Evolutionary conservation across 1,140 invertebrate species (phyloP).

Genomic region (Drosophila santomea): DNA sequence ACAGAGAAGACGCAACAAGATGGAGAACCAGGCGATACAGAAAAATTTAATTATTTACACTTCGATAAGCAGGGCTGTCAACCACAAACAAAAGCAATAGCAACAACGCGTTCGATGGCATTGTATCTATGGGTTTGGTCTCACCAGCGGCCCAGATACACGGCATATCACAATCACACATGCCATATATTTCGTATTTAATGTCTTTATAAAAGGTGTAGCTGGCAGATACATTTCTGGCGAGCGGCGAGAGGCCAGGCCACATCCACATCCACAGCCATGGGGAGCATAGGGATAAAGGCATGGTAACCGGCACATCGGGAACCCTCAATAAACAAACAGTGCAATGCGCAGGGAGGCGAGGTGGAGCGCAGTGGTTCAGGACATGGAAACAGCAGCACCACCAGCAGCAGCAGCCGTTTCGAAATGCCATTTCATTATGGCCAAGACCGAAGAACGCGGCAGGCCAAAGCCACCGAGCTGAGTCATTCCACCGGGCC

Average conservation of each 20-base stretch:
- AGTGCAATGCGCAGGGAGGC: constrained; percentile 12
- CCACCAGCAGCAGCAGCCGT: constrained; percentile 61
- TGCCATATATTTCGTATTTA: constrained; percentile 81
- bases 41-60: constrained; percentile 83
- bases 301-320: constrained; percentile 1
- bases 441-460: constrained; percentile 48
- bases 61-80: constrained; percentile 80
- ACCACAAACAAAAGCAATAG: constrained; percentile 63
- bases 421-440: constrained; percentile 82
- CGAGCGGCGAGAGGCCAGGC: constrained; percentile 19
- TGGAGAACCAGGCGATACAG: constrained; percentile 44
- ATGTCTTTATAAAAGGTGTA: constrained; percentile 82
- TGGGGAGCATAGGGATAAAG: not conserved
- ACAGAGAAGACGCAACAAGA: constrained; percentile 31
- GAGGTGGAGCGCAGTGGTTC: constrained; percentile 17
- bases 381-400: constrained; percentile 65
- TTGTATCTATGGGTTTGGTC: constrained; percentile 66
- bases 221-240: constrained; percentile 74
- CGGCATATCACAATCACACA: constrained; percentile 78
- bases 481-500: constrained; percentile 63
- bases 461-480: constrained; percentile 35
- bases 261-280: not conserved
- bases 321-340: constrained; percentile 65
- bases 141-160: constrained; percentile 60
- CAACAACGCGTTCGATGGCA: constrained; percentile 50